Percentiles rank a stretch among this genome's conserved stretches.
Conservation (phyloP, 37 sponge, comb jelly and placozoan genomes). For the Ephydatia muelleri region DNA sequence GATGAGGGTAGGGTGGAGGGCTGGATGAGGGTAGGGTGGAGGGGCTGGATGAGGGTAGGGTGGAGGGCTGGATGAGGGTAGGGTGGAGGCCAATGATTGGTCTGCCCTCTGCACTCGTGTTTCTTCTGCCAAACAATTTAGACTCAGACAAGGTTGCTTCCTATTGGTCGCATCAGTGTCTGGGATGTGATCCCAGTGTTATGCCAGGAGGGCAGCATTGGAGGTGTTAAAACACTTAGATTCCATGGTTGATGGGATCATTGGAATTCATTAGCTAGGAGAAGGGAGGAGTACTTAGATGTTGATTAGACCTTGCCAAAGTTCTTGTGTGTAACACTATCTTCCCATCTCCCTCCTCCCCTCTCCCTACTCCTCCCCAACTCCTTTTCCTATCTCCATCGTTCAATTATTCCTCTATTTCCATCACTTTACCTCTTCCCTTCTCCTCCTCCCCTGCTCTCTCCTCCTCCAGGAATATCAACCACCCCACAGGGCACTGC, state of each 20-base stretch:
- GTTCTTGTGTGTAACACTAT: background rate
- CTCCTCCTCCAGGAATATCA: background rate
- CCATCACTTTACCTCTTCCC: too few relatives aligned
- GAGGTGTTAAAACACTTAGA: background rate
- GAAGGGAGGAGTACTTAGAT: background rate
- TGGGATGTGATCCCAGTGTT: background rate
- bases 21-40: too few relatives aligned
- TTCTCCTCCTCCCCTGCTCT: background rate
- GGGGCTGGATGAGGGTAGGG: too few relatives aligned
- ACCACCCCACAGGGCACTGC: background rate
- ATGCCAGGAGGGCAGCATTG: background rate
- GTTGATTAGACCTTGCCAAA: background rate
- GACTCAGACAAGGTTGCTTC: background rate
- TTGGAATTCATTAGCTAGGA: background rate
- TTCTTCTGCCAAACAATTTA: background rate
- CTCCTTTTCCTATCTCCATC: too few relatives aligned
- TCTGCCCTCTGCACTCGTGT: too few relatives aligned
- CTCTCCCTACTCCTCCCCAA: background rate
- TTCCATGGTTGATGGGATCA: background rate
- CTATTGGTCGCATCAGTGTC: background rate
- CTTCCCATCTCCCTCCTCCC: conserved; percentile 5
- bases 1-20: too few relatives aligned
- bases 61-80: too few relatives aligned
- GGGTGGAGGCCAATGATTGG: too few relatives aligned
- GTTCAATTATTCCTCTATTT: too few relatives aligned